Evolutionary conservation across 2,797 vertebrate species (phyloP).

Genomic region (Aselliscus stoliczkanus): DNA sequence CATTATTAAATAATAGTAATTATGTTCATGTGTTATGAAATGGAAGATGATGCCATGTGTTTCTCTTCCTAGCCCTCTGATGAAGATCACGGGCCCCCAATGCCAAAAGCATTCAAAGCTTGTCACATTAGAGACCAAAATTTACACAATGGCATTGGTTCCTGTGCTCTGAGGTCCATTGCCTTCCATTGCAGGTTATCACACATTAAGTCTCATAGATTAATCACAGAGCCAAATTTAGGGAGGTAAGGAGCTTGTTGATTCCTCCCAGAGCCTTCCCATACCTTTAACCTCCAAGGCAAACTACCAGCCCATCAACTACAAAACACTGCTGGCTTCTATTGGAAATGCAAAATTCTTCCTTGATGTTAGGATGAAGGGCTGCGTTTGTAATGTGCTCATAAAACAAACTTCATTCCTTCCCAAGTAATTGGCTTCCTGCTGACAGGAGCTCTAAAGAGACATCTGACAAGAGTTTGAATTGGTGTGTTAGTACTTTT

Average conservation of each 20-base stretch:
- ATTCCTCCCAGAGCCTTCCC: conserved; percentile 66
- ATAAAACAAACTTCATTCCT: conserved; percentile 80
- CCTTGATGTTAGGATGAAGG: conserved; percentile 81
- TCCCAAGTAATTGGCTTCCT: conserved; percentile 83
- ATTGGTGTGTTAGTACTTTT: conserved; percentile 51
- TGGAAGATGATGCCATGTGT: conserved; percentile 42
- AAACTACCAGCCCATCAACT: conserved; percentile 65
- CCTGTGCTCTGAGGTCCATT: conserved; percentile 68
- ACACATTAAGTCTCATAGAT: conserved; percentile 55
- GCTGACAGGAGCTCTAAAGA: conserved; percentile 78
- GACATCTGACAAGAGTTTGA: conserved; percentile 72
- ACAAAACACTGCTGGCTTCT: conserved; percentile 41
- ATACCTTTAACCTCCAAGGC: conserved; percentile 62
- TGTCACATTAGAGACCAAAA: conserved; percentile 72
- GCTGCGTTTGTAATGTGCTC: conserved; percentile 74
- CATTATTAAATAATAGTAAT: conserved; percentile 62
- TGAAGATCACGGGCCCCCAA: conserved; percentile 72
- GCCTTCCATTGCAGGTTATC: conserved; percentile 60
- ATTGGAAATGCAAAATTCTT: conserved; percentile 77
- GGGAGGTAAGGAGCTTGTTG: conserved; percentile 58
- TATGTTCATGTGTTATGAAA: conserved; percentile 55
- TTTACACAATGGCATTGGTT: conserved; percentile 71
- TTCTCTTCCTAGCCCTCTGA: conserved; percentile 59
- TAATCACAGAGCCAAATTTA: conserved; percentile 66
- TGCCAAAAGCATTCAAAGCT: conserved; percentile 73